Evolutionary conservation across 2,113 vertebrate genomes (phyloP), one percentile per base, ranked within the genome.

Genomic region (Ancistrus triradiatus): DNA sequence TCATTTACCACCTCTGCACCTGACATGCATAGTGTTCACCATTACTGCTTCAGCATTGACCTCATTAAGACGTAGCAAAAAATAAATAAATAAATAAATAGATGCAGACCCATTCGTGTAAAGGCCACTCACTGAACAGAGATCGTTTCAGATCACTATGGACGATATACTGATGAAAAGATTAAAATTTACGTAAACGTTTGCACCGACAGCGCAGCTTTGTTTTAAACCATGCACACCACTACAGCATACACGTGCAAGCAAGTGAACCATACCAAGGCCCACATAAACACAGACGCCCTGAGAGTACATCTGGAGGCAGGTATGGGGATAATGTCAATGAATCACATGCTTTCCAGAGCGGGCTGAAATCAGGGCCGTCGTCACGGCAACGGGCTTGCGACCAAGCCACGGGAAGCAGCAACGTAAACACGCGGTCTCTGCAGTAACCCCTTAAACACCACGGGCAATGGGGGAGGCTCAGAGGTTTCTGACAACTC

Each of bases 371-470:
- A 83, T 76, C 73, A 71, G 72, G 82, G 81, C 78, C 65, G 81
- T 88, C 72, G 74, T 81, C 86, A 85, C 78, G 81, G 83, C 85
- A 88, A 88, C 87, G 84, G 82, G 80, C 81, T 86, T 63, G 25
- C 58, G 73, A 74, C 79, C 75, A 77, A 78, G 74, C 83, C 75
- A 78, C 67, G 46, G 80, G 78, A 80, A 84, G 74, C 63, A 13
- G 78, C 72, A 80, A 77, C 77, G 62, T 86, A 86, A 86, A 85
- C 85, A 82, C 58, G 61, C 38, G 73, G 80, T 83, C 72, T 64
- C 79, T 76, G 78, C 74, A 76, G 83, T 83, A 79, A 87, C 82
- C 70, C 80, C 70, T 82, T 76, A 59, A 1, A 57, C 63, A 70
- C 77, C 24, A 37, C 11, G 44, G 63, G 42, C 13, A 35, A 28